These are phyloP conservation scores for Acanthurus tractus DNA, from an alignment of 2,797 vertebrate genomes.

Conservation along the genomic window DNA sequence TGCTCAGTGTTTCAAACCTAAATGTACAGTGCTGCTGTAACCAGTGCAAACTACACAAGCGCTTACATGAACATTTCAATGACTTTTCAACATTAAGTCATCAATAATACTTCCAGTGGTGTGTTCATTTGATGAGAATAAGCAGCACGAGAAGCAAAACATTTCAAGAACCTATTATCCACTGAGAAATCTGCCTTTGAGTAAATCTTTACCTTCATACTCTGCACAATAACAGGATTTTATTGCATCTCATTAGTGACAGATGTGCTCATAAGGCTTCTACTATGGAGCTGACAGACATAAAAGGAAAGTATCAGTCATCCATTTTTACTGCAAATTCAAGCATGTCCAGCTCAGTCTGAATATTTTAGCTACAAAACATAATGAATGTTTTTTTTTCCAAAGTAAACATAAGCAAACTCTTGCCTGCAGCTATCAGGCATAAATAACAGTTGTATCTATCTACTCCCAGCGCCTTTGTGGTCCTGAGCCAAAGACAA, in stretches of 20 bases:
- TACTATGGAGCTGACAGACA: background rate
- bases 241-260: too few relatives aligned
- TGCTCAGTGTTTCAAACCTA: too few relatives aligned
- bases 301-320: background rate
- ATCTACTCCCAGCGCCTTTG: background rate
- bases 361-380: background rate
- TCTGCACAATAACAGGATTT: background rate
- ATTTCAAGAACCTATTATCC: too few relatives aligned
- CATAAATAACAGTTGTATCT: slow-evolving; percentile 22
- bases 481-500: background rate
- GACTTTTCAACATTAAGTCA: background rate
- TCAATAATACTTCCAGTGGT: background rate
- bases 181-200: background rate
- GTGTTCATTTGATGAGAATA: background rate
- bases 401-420: slow-evolving; percentile 22
- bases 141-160: background rate
- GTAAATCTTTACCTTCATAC: background rate
- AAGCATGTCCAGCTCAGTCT: slow-evolving; percentile 4
- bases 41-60: background rate
- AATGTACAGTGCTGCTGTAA: background rate
- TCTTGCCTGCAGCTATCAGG: slow-evolving; percentile 6
- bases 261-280: background rate
- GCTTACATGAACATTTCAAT: background rate
- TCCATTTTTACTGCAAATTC: background rate
- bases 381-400: slow-evolving; percentile 9